These are phyloP conservation scores for Spilarctia lutea DNA, from an alignment of 2,888 invertebrate genomes.

Conservation along the genomic window DNA sequence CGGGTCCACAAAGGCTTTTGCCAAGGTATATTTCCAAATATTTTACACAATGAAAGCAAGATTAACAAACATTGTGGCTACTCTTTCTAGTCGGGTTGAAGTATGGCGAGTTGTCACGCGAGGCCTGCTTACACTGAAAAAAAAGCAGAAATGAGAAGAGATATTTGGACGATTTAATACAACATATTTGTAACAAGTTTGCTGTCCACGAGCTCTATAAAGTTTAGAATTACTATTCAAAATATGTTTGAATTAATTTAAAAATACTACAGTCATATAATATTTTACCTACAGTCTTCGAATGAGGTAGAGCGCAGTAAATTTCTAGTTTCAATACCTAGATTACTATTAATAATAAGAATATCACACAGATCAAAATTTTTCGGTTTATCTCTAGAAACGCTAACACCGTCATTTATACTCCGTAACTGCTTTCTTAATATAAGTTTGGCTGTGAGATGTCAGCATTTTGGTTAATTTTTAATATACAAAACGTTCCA, in stretches of 20 bases:
- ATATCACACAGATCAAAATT: background rate
- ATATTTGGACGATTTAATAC: slow-evolving; percentile 54
- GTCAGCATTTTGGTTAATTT: background rate
- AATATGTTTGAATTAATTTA: background rate
- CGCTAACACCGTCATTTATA: background rate
- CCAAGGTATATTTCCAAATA: slow-evolving; percentile 64
- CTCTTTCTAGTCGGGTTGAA: slow-evolving; percentile 73
- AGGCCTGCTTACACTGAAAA: slow-evolving; percentile 58
- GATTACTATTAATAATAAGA: background rate
- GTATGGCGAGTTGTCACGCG: slow-evolving; percentile 76
- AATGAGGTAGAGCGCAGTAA: background rate
- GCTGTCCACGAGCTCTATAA: background rate
- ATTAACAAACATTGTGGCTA: slow-evolving; percentile 81
- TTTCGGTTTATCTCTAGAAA: background rate
- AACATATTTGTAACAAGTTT: slow-evolving; percentile 25
- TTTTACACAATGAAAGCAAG: slow-evolving; percentile 79
- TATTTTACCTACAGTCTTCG: background rate
- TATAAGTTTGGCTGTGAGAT: background rate
- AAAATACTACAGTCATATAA: background rate
- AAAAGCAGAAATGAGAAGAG: slow-evolving; percentile 50
- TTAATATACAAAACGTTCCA: background rate
- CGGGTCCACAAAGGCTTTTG: slow-evolving; percentile 52
- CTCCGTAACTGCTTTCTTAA: background rate
- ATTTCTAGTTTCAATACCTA: background rate
- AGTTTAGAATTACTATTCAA: background rate